Conservation (phyloP, 64 coral and sea anemone species). For the Trachythela sp. region DNA sequence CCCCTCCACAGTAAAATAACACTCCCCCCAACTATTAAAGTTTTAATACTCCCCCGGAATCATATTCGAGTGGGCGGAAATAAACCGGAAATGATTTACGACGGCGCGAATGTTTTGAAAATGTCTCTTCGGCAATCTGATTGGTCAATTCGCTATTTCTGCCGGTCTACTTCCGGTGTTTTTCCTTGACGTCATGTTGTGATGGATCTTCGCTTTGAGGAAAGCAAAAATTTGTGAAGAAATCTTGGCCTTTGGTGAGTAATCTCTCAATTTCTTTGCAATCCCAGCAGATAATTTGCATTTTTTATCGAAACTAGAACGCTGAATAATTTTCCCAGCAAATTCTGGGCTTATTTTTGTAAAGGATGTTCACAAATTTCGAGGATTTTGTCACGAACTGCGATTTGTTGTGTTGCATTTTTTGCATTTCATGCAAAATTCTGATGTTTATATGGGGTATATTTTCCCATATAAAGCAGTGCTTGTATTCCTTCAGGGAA, state of each 20-base stretch:
- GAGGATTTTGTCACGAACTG: not conserved
- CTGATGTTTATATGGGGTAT: not conserved
- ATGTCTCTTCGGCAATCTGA: too few relatives aligned
- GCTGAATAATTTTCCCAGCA: not conserved
- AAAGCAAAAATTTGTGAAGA: not conserved
- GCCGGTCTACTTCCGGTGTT: not conserved
- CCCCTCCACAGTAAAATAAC: too few relatives aligned
- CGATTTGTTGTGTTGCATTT: not conserved
- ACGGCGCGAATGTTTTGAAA: too few relatives aligned
- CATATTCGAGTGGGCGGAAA: too few relatives aligned
- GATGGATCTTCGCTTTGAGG: not conserved
- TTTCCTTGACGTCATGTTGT: not conserved
- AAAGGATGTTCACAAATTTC: not conserved
- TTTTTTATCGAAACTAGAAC: not conserved
- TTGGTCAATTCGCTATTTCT: too few relatives aligned
- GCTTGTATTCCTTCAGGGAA: not conserved
- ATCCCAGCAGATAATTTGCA: not conserved
- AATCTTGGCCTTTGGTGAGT: not conserved
- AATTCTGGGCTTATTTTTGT: not conserved
- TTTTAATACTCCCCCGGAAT: too few relatives aligned
- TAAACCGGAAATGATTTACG: too few relatives aligned
- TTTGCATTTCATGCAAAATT: not conserved
- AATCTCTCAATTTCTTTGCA: not conserved
- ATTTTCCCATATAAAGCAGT: not conserved
- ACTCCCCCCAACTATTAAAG: too few relatives aligned